Percentiles rank a stretch among this genome's conserved stretches.
phyloP scores from a whole-genome alignment of 1,140 invertebrate genomes.

The Drosophila azteca region DNA sequence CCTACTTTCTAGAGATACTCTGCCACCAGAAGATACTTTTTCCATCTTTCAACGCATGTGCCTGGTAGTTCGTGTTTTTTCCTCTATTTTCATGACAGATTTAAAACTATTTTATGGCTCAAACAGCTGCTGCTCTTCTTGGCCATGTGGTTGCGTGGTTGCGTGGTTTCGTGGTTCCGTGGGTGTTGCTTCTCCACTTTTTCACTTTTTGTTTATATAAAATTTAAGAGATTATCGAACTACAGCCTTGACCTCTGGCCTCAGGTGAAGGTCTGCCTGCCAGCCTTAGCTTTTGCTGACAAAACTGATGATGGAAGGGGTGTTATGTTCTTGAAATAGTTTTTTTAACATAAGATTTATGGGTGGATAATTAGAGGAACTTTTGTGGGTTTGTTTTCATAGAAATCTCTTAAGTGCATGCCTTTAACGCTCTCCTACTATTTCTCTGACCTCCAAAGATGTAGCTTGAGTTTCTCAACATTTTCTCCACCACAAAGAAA shows the following conservation, averaged over 20 bases:
- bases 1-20: constrained; percentile 52
- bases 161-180: no score
- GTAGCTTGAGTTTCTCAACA: no score
- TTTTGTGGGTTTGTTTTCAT: no score
- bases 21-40: constrained; percentile 35
- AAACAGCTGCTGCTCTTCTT: constrained; percentile 8
- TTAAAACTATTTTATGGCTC: constrained; percentile 43
- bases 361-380: no score
- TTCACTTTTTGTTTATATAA: constrained; percentile 9
- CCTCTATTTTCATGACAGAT: constrained; percentile 49
- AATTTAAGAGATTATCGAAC: constrained; percentile 11
- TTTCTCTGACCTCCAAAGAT: no score
- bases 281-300: neutral
- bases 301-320: neutral
- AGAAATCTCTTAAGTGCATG: no score
- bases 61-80: constrained; percentile 21
- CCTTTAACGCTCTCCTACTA: no score
- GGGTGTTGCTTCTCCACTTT: no score
- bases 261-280: constrained; percentile 25
- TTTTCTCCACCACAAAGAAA: no score
- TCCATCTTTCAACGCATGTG: neutral
- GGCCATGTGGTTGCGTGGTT: neutral
- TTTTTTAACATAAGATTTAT: no score
- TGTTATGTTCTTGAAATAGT: constrained; percentile 17
- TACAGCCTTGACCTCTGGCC: constrained; percentile 32